These are phyloP conservation scores for Volucella zonaria DNA, from an alignment of 2,888 invertebrate species.

Conservation along the genomic window DNA sequence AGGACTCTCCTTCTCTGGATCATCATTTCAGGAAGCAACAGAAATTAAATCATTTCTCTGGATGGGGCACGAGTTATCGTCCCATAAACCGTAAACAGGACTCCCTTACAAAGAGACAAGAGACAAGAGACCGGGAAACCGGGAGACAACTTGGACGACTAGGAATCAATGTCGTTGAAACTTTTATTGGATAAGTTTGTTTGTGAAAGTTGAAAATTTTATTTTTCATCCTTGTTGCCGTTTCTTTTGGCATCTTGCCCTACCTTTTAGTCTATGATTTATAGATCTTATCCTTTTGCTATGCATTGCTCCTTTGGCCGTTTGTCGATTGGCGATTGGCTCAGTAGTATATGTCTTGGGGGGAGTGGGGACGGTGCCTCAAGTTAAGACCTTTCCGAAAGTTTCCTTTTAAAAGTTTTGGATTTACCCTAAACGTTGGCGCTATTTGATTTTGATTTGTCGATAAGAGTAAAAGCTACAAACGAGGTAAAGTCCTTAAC, in stretches of 20 bases:
- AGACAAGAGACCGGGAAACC: no score
- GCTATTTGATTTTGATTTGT: conserved; percentile 72
- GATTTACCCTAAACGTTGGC: conserved; percentile 68
- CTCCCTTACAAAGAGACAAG: not conserved
- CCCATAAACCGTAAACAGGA: no score
- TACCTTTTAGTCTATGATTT: conserved; percentile 63
- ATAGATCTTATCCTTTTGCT: conserved; percentile 68
- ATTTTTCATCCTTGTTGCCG: conserved; percentile 73
- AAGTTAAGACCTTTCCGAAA: conserved; percentile 53
- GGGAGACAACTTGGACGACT: not conserved
- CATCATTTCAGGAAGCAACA: conserved; percentile 67
- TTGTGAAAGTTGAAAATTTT: conserved; percentile 76
- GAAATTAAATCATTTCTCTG: conserved; percentile 69
- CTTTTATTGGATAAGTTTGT: conserved; percentile 83
- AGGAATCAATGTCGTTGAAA: conserved; percentile 76
- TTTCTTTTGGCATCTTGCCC: conserved; percentile 25
- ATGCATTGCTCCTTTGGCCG: conserved; percentile 50
- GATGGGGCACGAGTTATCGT: no score
- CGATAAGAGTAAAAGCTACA: conserved; percentile 66
- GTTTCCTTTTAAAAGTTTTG: conserved; percentile 62
- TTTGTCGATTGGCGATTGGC: not conserved
- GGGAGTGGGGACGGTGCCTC: not conserved
- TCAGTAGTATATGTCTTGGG: not conserved
- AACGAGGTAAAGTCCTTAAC: conserved; percentile 71
- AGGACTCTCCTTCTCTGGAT: conserved; percentile 46